Evolutionary conservation across 37 sponge, comb jelly and placozoan species (phyloP).

Genomic region (Mnemiopsis leidyi): DNA sequence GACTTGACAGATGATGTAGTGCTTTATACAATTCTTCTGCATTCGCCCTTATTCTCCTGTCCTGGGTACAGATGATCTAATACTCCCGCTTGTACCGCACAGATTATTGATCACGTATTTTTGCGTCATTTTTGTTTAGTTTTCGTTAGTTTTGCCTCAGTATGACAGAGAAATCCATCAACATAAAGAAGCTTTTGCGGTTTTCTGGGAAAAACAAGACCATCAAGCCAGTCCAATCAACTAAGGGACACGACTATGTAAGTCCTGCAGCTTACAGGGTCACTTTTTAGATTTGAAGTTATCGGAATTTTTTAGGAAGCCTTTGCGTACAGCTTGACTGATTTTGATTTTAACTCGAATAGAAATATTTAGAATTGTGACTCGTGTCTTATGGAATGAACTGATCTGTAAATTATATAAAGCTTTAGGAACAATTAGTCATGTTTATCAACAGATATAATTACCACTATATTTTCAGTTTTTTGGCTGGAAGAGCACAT

Average conservation of each 20-base stretch:
- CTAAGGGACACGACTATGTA: slow-evolving; percentile 33
- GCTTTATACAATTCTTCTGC: background rate
- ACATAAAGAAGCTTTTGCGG: slow-evolving; percentile 2
- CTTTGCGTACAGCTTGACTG: no score
- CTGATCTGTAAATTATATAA: no score
- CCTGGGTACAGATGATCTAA: background rate
- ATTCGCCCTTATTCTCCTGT: background rate
- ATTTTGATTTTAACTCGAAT: no score
- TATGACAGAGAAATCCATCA: slow-evolving; percentile 7
- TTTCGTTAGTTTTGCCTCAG: background rate
- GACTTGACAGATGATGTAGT: background rate
- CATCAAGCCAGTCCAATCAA: background rate
- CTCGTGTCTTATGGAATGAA: no score
- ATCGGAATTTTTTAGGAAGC: no score
- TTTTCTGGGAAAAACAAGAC: slow-evolving; percentile 55
- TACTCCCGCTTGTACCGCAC: background rate
- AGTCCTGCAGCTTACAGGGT: no score
- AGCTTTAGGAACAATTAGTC: no score
- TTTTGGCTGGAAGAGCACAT: slow-evolving; percentile 49
- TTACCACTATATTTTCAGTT: no score
- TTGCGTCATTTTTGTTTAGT: background rate
- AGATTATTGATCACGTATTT: background rate
- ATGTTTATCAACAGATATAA: no score
- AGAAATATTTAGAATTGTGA: no score
- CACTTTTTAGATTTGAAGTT: no score